Evolutionary conservation across 2,797 vertebrate species (phyloP), one percentile per base, ranked within the genome.

Genomic region (Tokudaia tokunoshimensis): DNA sequence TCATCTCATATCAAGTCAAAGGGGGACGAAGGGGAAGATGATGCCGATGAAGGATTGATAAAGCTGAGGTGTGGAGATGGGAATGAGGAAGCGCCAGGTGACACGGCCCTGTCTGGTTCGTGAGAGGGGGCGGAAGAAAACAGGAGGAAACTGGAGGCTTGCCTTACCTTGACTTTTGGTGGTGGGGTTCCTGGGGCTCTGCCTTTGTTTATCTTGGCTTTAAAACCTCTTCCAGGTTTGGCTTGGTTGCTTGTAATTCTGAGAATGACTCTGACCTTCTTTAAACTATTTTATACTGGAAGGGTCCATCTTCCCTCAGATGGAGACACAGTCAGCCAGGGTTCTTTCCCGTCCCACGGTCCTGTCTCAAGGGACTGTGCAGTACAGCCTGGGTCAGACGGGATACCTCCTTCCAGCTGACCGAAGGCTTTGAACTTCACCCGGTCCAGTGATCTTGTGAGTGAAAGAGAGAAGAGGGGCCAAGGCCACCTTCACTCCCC

Each of bases 111-210:
- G 19, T 37, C 44, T 31, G 47, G 31, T 13, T 57, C 55, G 3
- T 1, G 24, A n/a, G 74, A 26, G 75, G 72, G 52, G 57, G 50
- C 22, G 10, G 31, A 55, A 55, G 4, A 31, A 90, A n/a, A 7
- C 59, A 14, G 9, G 1, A 0, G 4, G n/a, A 90, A n/a, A 7
- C 59, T 14, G 9, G 1, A 0, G 19, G 41, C 81, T n/a, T 41
- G 29, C 47, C 76, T 4, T 1, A 50, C 61, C 55, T 20, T 19
- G 41, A 14, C 47, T 41, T 8, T 65, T n/a, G 29, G 81, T 57
- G 20, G 1, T 15, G 17, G 78, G 59, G 47, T 41, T 94, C 88
- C 55, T 20, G n/a, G 80, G 59, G n/a, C 41, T 55, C 52, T 52
- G 82, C 65, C 65, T 57, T 75, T 47, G 57, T 47, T 59, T 57